Conservation (phyloP, 2,797 vertebrate species). For the Pterois miles region DNA sequence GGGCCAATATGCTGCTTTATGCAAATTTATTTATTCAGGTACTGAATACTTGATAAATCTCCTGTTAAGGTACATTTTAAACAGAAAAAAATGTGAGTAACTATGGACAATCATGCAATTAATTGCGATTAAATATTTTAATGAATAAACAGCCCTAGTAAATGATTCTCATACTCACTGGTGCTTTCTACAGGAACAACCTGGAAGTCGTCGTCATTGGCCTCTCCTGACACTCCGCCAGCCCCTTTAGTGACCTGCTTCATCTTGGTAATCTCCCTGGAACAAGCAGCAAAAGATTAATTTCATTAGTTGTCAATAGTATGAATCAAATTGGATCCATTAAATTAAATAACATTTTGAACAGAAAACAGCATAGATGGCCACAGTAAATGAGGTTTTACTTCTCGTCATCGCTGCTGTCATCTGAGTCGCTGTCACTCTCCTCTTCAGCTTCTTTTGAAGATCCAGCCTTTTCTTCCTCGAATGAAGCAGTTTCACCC, state of each 20-base stretch:
- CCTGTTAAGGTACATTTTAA: too few relatives aligned
- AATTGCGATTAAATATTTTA: too few relatives aligned
- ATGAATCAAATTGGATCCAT: background rate
- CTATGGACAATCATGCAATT: too few relatives aligned
- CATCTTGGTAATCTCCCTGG: conserved; percentile 83
- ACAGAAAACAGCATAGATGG: background rate
- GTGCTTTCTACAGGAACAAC: conserved; percentile 91
- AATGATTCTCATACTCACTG: conserved; percentile 81
- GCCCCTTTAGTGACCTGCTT: conserved; percentile 45
- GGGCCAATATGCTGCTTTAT: too few relatives aligned
- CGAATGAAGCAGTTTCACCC: background rate
- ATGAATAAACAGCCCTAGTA: too few relatives aligned
- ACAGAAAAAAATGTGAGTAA: too few relatives aligned
- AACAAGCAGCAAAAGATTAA: conserved; percentile 4
- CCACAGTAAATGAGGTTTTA: conserved; percentile 54
- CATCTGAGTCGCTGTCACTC: conserved; percentile 76
- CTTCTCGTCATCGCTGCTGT: conserved; percentile 88
- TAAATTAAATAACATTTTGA: background rate
- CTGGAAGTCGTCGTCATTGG: conserved; percentile 80
- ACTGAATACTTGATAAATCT: too few relatives aligned
- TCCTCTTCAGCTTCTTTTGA: conserved; percentile 68
- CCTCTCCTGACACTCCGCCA: conserved; percentile 14
- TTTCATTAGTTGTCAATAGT: background rate
- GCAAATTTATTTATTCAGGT: too few relatives aligned
- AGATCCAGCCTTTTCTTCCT: conserved; percentile 58